Percentiles rank a stretch among this genome's conserved stretches.
These are phyloP conservation scores for Limnodromus scolopaceus DNA, from an alignment of 2,797 vertebrate genomes.

Conservation along the genomic window DNA sequence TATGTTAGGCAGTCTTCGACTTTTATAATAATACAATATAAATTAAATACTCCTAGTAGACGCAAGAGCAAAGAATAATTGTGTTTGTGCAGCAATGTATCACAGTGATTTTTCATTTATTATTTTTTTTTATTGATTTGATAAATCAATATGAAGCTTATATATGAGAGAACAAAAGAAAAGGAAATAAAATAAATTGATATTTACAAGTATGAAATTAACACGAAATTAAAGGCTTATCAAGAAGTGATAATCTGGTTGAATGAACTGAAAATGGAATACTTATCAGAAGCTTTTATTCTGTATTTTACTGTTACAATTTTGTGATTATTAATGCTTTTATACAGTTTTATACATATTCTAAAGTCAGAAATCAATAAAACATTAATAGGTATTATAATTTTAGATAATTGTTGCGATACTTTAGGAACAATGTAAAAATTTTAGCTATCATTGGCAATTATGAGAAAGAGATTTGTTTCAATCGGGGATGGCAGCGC, in stretches of 20 bases:
- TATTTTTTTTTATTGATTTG: not conserved
- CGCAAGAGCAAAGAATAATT: not conserved
- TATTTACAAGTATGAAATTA: not conserved
- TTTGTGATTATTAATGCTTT: not conserved
- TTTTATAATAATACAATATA: not conserved
- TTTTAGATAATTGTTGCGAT: not conserved
- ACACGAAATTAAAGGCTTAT: not conserved
- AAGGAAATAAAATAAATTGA: not conserved
- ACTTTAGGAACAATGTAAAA: not conserved
- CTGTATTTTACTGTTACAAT: not conserved
- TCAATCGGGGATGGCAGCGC: not conserved
- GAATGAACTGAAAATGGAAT: not conserved
- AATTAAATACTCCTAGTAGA: not conserved
- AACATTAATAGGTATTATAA: not conserved
- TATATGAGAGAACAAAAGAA: not conserved
- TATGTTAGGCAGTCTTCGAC: fast-evolving
- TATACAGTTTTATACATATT: not conserved
- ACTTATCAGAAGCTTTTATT: not conserved
- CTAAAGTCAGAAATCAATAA: not conserved
- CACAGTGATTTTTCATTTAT: not conserved
- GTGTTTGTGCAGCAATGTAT: not conserved
- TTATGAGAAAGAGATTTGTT: not conserved
- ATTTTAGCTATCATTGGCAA: not conserved
- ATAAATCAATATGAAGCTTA: not conserved
- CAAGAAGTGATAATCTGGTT: not conserved